Percentiles rank a stretch among this genome's conserved stretches.
phyloP scores from a whole-genome alignment of 2,797 vertebrate genomes.

The Euphonia xanthogaster region DNA sequence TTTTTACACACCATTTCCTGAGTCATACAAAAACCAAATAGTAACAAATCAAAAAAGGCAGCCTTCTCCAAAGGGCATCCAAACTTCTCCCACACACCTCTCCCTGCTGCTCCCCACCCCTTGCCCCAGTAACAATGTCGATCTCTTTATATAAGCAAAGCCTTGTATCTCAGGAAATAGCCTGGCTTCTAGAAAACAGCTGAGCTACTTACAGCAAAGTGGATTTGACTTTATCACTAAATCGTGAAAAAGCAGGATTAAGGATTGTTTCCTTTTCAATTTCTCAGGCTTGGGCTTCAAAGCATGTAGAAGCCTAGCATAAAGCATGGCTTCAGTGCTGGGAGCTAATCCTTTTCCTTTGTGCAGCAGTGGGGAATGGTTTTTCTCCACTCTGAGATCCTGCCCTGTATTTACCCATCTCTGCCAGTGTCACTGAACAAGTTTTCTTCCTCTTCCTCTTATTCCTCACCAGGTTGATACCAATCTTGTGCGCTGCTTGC shows the following conservation, averaged over 20 bases:
- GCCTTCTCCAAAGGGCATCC: not conserved
- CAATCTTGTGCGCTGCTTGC: not conserved
- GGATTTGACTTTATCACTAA: slow-evolving; percentile 63
- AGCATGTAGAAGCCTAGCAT: not conserved
- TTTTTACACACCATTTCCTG: not conserved
- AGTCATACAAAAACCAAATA: not conserved
- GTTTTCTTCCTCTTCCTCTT: not conserved
- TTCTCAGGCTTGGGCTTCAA: slow-evolving; percentile 47
- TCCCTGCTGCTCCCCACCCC: not conserved
- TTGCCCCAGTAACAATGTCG: rapidly evolving
- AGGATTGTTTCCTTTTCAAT: slow-evolving; percentile 53
- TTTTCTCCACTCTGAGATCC: not conserved
- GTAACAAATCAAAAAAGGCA: not conserved
- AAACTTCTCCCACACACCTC: not conserved
- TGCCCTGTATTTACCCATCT: not conserved
- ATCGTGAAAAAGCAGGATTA: slow-evolving; percentile 55
- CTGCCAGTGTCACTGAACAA: not conserved
- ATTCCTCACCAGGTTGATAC: not conserved
- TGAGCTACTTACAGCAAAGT: slow-evolving; percentile 62
- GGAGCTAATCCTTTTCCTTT: slow-evolving; percentile 26
- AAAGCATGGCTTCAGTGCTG: not conserved
- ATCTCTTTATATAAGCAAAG: slow-evolving; percentile 38
- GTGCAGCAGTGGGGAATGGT: not conserved
- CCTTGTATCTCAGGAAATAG: not conserved
- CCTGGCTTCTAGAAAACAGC: slow-evolving; percentile 22